Percentiles rank a stretch among this genome's conserved stretches.
phyloP scores from a whole-genome alignment of 2,113 vertebrate genomes.

The Coreoperca whiteheadi region DNA sequence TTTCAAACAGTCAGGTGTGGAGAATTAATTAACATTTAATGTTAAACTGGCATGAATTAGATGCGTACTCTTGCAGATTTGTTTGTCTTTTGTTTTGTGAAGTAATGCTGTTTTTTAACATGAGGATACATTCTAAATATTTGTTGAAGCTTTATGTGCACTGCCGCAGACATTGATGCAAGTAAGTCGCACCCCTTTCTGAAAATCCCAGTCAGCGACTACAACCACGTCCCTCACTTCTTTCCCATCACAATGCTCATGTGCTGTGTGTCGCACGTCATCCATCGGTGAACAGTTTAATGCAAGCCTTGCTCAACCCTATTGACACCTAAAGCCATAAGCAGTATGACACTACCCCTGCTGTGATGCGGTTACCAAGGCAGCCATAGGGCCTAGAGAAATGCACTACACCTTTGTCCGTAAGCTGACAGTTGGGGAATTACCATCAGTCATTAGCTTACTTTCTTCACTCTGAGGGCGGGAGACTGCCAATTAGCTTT shows the following conservation, averaged over 20 bases:
- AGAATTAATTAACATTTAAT: no score
- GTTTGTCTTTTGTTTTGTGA: no score
- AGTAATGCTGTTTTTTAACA: no score
- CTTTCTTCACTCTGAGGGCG: background rate
- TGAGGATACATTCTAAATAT: no score
- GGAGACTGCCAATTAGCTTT: background rate
- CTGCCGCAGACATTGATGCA: no score
- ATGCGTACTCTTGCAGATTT: no score
- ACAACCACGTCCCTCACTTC: no score
- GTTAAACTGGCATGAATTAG: no score
- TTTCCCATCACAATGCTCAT: background rate
- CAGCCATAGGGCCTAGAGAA: background rate
- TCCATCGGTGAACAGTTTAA: background rate
- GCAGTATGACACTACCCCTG: background rate
- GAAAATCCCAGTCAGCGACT: background rate
- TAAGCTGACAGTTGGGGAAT: constrained; percentile 5
- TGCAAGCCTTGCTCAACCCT: background rate
- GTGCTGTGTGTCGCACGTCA: background rate
- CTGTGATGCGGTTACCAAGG: background rate
- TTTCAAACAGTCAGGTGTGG: no score
- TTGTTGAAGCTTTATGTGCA: no score
- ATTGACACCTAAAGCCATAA: background rate
- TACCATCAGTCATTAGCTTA: background rate
- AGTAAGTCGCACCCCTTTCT: no score
- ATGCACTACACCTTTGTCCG: background rate